Percentiles rank a stretch among this genome's conserved stretches.
Conservation (phyloP, 2,888 invertebrate species). For the Harmothoe impar region DNA sequence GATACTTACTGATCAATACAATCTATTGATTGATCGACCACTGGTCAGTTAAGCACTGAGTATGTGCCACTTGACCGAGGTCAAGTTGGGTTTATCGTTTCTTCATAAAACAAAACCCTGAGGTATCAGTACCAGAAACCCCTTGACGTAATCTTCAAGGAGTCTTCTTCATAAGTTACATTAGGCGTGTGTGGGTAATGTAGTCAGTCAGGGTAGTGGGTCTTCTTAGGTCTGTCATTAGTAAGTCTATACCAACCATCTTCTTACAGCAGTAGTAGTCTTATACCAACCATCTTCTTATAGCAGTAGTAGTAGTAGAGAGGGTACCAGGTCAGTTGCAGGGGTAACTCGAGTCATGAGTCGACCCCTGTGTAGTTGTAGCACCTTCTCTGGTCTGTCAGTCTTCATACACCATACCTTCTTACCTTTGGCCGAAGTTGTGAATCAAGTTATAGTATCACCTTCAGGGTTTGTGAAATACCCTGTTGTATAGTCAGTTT, state of each 20-base stretch:
- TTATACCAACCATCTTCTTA: not conserved
- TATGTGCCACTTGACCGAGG: not conserved
- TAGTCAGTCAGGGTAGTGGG: not conserved
- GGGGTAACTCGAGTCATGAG: not conserved
- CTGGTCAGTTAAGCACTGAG: not conserved
- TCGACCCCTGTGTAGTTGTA: not conserved
- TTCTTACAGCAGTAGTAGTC: not conserved
- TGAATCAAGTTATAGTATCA: not conserved
- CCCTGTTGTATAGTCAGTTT: constrained; percentile 8
- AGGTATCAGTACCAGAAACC: not conserved
- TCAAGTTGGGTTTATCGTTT: not conserved
- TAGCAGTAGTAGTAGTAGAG: not conserved
- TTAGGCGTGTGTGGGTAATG: not conserved
- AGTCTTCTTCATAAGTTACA: not conserved
- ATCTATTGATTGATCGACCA: too few relatives aligned
- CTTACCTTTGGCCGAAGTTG: not conserved
- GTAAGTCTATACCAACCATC: constrained; percentile 7
- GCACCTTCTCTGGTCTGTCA: not conserved
- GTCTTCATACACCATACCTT: constrained; percentile 36
- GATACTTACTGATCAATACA: not conserved
- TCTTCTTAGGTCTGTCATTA: not conserved
- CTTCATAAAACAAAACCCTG: constrained; percentile 26
- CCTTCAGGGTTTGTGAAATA: not conserved
- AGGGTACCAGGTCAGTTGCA: not conserved
- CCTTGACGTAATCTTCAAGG: not conserved